A percentile compares a stretch with the other conserved stretches of the same genome.
These are phyloP conservation scores for Gambusia affinis DNA, from an alignment of 2,113 vertebrate species.

Conservation along the genomic window DNA sequence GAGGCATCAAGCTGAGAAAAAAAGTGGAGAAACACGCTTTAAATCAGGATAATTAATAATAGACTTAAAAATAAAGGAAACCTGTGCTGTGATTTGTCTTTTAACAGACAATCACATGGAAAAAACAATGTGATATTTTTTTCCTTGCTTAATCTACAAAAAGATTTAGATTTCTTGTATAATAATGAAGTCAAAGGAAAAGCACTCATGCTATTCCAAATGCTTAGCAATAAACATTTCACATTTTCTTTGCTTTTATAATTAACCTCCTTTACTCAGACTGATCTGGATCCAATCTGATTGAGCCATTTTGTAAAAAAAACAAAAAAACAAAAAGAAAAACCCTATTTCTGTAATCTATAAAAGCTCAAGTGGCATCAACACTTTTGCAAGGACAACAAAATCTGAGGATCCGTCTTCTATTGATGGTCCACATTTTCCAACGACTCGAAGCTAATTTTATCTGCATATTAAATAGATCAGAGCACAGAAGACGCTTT, in stretches of 20 bases:
- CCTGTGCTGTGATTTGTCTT: background rate
- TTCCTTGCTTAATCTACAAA: background rate
- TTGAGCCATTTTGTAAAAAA: background rate
- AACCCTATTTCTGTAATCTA: background rate
- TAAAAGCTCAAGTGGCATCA: background rate
- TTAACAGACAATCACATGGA: background rate
- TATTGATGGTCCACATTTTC: background rate
- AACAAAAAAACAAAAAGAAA: background rate
- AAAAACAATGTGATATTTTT: background rate
- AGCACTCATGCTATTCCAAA: background rate
- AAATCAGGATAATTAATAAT: background rate
- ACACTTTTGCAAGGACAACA: background rate
- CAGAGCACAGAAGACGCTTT: background rate
- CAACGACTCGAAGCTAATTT: background rate
- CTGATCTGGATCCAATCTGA: background rate
- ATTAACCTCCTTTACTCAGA: no score
- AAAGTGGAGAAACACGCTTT: background rate
- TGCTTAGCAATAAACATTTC: no score
- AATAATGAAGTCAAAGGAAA: background rate
- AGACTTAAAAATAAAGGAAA: background rate
- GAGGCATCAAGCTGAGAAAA: conserved; percentile 10
- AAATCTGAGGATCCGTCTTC: background rate
- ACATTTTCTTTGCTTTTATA: no score
- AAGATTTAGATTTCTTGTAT: background rate
- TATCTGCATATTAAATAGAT: background rate